Evolutionary conservation across 2,797 vertebrate genomes (phyloP).

Genomic region (Bufotes viridis): DNA sequence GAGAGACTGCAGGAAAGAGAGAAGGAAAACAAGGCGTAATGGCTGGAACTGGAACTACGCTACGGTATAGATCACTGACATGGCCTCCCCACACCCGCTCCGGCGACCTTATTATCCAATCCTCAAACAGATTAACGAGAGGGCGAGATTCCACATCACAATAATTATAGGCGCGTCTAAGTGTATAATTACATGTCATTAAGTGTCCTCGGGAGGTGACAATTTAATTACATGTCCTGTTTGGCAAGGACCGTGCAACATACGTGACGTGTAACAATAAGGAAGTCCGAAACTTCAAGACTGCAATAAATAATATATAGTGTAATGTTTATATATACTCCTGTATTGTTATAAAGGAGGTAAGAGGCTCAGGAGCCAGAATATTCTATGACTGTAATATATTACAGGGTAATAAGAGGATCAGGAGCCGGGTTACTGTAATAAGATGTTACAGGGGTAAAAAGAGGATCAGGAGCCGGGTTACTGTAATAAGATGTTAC

Average conservation of each 20-base stretch:
- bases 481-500: not conserved
- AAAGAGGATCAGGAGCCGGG: not conserved
- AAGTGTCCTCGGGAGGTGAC: slow-evolving; percentile 57
- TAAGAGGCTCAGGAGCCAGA: slow-evolving; percentile 1
- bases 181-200: slow-evolving; percentile 61
- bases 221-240: slow-evolving; percentile 52
- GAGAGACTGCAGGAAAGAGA: slow-evolving; percentile 14
- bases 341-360: not conserved
- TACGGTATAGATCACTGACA: slow-evolving; percentile 24
- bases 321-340: not conserved
- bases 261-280: slow-evolving; percentile 21
- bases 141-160: slow-evolving; percentile 50
- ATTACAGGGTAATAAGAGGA: not conserved
- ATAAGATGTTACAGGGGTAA: slow-evolving; percentile 2
- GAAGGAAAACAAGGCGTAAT: slow-evolving; percentile 6
- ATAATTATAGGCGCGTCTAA: slow-evolving; percentile 57
- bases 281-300: slow-evolving; percentile 18
- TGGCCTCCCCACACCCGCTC: not conserved
- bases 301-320: slow-evolving; percentile 4
- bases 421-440: not conserved
- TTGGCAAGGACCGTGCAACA: slow-evolving; percentile 26
- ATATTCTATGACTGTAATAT: not conserved
- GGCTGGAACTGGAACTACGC: slow-evolving; percentile 13
- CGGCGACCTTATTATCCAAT: slow-evolving; percentile 18
- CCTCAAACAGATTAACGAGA: slow-evolving; percentile 49